Evolutionary conservation across 2,113 vertebrate genomes (phyloP).

Genomic region (Eolophus roseicapilla): DNA sequence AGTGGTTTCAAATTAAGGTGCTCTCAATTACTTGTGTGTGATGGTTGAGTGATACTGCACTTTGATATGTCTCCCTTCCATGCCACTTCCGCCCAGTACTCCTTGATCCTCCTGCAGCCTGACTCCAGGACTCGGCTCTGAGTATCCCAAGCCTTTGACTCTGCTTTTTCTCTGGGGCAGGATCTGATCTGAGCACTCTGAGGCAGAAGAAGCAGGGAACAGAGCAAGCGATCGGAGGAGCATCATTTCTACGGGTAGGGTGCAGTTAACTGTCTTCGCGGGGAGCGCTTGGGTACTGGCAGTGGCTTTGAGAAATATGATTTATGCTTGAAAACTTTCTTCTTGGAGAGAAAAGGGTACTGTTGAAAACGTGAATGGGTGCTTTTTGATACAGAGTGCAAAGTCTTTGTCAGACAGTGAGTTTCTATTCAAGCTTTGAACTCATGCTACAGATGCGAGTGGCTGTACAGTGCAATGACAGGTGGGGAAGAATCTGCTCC

Average conservation of each 20-base stretch:
- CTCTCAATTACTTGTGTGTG: background rate
- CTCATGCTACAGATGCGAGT: background rate
- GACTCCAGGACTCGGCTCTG: background rate
- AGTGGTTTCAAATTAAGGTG: background rate
- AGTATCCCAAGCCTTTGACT: constrained; percentile 48
- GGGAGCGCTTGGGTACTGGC: background rate
- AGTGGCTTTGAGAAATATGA: background rate
- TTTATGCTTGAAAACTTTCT: background rate
- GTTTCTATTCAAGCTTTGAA: background rate
- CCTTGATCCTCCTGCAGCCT: background rate
- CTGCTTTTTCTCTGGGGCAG: constrained; percentile 55
- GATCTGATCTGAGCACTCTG: constrained; percentile 56
- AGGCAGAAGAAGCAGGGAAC: constrained; percentile 61
- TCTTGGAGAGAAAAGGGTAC: background rate
- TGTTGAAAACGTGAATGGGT: background rate
- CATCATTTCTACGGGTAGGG: constrained; percentile 51
- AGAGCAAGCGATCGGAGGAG: constrained; percentile 36
- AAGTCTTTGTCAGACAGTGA: background rate
- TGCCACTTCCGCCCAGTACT: constrained; percentile 2
- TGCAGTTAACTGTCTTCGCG: background rate
- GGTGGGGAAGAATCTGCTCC: background rate
- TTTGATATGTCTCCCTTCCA: background rate
- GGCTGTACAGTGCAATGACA: background rate
- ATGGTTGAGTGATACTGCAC: background rate
- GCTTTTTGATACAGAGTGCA: background rate